Percentiles rank a stretch among this genome's conserved stretches.
These are phyloP conservation scores for Caenorhabditis brenneri DNA, from an alignment of 1,140 invertebrate species.

Conservation along the genomic window DNA sequence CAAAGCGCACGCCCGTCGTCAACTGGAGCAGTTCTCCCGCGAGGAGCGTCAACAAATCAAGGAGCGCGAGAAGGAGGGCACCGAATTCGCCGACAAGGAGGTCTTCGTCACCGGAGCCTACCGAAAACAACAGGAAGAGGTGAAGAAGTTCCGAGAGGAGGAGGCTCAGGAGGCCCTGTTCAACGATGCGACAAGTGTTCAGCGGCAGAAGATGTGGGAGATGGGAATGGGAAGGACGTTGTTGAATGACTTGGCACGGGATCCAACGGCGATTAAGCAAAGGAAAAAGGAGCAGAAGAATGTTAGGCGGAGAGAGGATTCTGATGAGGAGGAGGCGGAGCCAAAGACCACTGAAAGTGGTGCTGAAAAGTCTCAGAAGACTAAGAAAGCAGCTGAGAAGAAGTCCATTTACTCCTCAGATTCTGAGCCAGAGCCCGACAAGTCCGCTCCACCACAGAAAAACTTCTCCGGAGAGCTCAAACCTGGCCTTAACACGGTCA, in stretches of 20 bases:
- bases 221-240: constrained; percentile 48
- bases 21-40: constrained; percentile 37
- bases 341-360: too few relatives aligned
- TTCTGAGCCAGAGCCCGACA: constrained; percentile 16
- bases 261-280: background rate
- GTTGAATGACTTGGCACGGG: constrained; percentile 48
- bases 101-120: constrained; percentile 64
- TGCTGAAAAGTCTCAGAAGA: too few relatives aligned
- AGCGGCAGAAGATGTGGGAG: constrained; percentile 59
- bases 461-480: constrained; percentile 50
- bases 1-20: constrained; percentile 49
- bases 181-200: constrained; percentile 56
- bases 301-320: constrained; percentile 26
- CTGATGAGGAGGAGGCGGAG: constrained; percentile 2
- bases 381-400: constrained; percentile 49
- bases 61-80: constrained; percentile 60
- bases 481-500: constrained; percentile 48
- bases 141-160: constrained; percentile 56
- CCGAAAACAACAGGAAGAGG: constrained; percentile 57
- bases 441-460: constrained; percentile 46
- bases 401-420: constrained; percentile 57
- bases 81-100: constrained; percentile 63
- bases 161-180: constrained; percentile 51
- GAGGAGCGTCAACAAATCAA: constrained; percentile 63
- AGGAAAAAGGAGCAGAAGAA: constrained; percentile 45